Base-by-base conservation (phyloP, 1,140 invertebrate species). In the Zophobas morio region DNA sequence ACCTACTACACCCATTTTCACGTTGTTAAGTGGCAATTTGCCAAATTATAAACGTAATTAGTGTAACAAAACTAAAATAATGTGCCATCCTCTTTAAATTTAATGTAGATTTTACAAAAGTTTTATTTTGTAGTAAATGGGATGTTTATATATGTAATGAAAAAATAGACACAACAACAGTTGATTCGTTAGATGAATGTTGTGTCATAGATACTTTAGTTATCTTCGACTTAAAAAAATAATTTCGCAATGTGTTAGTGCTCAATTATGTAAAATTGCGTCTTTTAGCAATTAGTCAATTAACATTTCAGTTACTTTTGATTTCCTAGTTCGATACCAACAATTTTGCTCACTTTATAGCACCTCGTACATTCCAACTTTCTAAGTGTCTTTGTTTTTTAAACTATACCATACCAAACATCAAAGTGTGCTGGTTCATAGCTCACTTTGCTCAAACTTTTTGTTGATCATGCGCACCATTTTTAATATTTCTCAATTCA, bases 121-220 rank as follows among this genome's bases (percentile, higher is more conserved):
- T 57, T 66, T 66, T 66, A 66, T 66, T 66, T 66, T 66, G 37
- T 42, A 66, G 60, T 66, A 66, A 66, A 42, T 66, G 60, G 60
- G 60, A 42, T 66, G 60, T 66, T 66, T 66, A 66, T 32, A 40
- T 66, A 66, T 66, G 60, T 66, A 42, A 66, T 51, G 60, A 32
- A n/a, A 66, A 37, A 66, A 32, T 66, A 66, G 60, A 42, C n/a
- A 51, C 49, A 51, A 51, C 49, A 51, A 51, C 6, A 51, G n/a
- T 51, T 51, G 49, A 51, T 6, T 51, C 6, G 8, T 51, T 51
- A 51, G 49, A 6, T 51, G n/a, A 2, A 66, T 42, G 60, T 66
- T 66, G 60, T 63, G 57, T 66, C 60, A 66, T 51, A 4, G 49
- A 6, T 20, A 51, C 49, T 6, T 8, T 66, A 32, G 3, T 66